These are phyloP conservation scores for Nephotettix cincticeps DNA, from an alignment of 1,140 invertebrate species.

Conservation along the genomic window DNA sequence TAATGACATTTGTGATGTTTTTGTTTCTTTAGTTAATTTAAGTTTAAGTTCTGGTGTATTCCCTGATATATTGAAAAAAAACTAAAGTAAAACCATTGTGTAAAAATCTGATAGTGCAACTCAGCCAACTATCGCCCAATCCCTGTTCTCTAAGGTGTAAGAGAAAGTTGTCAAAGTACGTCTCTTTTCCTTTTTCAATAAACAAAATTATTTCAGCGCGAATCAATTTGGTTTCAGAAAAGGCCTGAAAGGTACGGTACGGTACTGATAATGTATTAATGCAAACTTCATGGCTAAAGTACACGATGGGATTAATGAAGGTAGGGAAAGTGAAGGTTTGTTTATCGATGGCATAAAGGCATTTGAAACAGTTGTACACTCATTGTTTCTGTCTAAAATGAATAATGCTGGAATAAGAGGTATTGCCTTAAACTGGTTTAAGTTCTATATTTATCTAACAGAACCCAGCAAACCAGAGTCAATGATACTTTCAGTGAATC, in stretches of 20 bases:
- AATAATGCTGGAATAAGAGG: slow-evolving; percentile 1
- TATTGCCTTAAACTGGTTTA: not conserved
- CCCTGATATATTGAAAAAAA: not conserved
- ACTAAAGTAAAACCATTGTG: not conserved
- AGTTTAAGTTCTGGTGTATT: not conserved
- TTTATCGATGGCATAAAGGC: not conserved
- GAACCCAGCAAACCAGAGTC: not conserved
- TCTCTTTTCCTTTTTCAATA: not conserved
- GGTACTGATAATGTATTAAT: not conserved
- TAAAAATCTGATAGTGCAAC: no score
- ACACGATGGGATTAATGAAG: not conserved
- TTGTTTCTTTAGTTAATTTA: not conserved
- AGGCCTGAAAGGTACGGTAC: no score
- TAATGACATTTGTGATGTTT: not conserved
- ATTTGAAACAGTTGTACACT: not conserved
- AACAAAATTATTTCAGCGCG: not conserved
- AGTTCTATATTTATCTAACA: not conserved
- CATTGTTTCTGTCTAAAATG: not conserved
- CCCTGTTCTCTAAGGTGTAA: not conserved
- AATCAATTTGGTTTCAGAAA: not conserved
- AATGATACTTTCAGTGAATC: not conserved
- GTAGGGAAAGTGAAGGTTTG: not conserved
- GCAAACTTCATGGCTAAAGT: not conserved
- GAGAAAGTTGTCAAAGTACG: not conserved
- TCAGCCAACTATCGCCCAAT: no score